Evolutionary conservation across 1,140 invertebrate species (phyloP).

Genomic region (Lepeophtheirus salmonis): DNA sequence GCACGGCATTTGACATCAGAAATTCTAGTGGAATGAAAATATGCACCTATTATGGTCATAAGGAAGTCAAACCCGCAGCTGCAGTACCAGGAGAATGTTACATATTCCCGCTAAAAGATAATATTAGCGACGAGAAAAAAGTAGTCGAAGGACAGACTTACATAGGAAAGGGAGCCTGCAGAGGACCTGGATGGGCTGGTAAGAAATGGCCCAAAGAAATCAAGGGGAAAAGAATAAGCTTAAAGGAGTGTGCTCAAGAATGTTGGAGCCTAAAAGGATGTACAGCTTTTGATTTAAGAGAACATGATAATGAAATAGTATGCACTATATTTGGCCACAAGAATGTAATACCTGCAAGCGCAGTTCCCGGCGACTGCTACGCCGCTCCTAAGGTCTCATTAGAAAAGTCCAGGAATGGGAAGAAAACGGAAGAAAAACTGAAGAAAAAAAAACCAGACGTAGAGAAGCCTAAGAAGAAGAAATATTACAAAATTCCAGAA

Average conservation of each 20-base stretch:
- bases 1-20: constrained; percentile 5
- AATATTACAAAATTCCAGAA: constrained; percentile 6
- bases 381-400: not conserved
- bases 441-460: not conserved
- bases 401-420: not conserved
- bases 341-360: constrained; percentile 2
- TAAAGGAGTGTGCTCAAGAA: constrained; percentile 8
- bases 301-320: not conserved
- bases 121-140: not conserved
- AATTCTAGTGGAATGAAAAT: not conserved
- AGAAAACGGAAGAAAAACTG: not conserved
- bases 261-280: not conserved
- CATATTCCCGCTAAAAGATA: not conserved
- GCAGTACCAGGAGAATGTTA: not conserved
- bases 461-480: not conserved
- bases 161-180: not conserved
- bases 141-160: not conserved
- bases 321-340: constrained; percentile 6
- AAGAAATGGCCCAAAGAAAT: not conserved
- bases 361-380: constrained; percentile 12
- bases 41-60: not conserved
- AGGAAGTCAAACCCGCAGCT: not conserved
- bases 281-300: not conserved
- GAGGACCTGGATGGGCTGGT: not conserved
- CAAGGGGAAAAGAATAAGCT: not conserved